phyloP scores from a whole-genome alignment of 2,113 vertebrate genomes.

The Coryphaenoides rupestris region DNA sequence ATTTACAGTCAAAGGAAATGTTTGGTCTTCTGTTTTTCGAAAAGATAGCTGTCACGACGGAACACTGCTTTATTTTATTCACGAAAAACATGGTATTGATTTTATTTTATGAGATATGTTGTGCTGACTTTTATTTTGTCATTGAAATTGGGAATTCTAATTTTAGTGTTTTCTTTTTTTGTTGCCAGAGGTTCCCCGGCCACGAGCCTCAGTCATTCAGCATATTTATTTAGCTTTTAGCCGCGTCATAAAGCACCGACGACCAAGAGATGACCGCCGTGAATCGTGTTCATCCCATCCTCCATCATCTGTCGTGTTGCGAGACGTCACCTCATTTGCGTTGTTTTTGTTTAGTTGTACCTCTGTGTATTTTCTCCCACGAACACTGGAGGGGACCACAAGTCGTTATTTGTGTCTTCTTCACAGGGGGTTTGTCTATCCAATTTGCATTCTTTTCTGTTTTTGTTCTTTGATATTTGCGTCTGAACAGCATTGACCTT shows the following conservation, averaged over 20 bases:
- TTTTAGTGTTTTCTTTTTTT: constrained; percentile 38
- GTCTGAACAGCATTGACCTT: too few species aligned
- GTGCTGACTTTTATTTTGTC: constrained; percentile 27
- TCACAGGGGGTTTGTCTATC: too few species aligned
- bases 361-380: not conserved
- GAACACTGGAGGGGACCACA: too few species aligned
- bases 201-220: not conserved
- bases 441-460: too few species aligned
- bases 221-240: not conserved
- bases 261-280: not conserved
- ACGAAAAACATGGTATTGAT: constrained; percentile 46
- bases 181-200: constrained; percentile 26
- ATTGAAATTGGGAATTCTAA: constrained; percentile 29
- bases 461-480: too few species aligned
- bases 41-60: constrained; percentile 14
- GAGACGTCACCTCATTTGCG: not conserved
- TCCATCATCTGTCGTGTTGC: not conserved
- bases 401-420: too few species aligned
- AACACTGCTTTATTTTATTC: constrained; percentile 55
- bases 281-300: not conserved
- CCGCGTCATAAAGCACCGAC: constrained; percentile 12
- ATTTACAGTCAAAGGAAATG: constrained; percentile 26
- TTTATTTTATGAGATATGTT: constrained; percentile 32
- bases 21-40: constrained; percentile 32
- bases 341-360: too few species aligned